phyloP scores from a whole-genome alignment of 1,140 invertebrate species.

The Potamilus streckersoni region DNA sequence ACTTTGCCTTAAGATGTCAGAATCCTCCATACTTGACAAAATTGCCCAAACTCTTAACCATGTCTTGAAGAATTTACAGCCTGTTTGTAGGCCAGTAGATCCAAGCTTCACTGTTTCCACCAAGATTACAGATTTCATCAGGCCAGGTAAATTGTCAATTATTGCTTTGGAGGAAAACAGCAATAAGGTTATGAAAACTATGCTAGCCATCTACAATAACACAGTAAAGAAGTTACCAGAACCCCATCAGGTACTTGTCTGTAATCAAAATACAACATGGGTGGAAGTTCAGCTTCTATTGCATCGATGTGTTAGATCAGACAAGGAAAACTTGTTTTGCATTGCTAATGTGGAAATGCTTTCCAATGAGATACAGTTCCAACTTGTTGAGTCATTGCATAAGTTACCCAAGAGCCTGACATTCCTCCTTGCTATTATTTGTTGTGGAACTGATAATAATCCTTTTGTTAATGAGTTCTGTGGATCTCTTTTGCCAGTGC shows the following conservation, averaged over 20 bases:
- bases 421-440: slow-evolving; percentile 24
- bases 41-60: no score
- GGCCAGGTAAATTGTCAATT: slow-evolving; percentile 22
- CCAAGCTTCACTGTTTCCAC: no score
- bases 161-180: slow-evolving; percentile 27
- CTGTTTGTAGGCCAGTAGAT: no score
- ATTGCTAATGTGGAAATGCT: slow-evolving; percentile 39
- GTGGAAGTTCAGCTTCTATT: slow-evolving; percentile 38
- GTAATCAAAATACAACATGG: slow-evolving; percentile 24
- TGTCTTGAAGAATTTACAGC: no score
- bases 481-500: background rate
- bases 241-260: slow-evolving; percentile 38
- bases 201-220: slow-evolving; percentile 37
- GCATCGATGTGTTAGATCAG: slow-evolving; percentile 18
- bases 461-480: slow-evolving; percentile 31
- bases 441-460: slow-evolving; percentile 29
- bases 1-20: no score
- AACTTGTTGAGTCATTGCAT: slow-evolving; percentile 23
- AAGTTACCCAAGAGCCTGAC: background rate
- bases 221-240: slow-evolving; percentile 33
- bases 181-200: slow-evolving; percentile 22
- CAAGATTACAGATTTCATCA: no score
- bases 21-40: no score
- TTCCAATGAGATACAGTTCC: slow-evolving; percentile 23
- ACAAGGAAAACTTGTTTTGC: slow-evolving; percentile 19